Evolutionary conservation across 2,888 invertebrate species (phyloP).

Genomic region (Sinelater perroti): DNA sequence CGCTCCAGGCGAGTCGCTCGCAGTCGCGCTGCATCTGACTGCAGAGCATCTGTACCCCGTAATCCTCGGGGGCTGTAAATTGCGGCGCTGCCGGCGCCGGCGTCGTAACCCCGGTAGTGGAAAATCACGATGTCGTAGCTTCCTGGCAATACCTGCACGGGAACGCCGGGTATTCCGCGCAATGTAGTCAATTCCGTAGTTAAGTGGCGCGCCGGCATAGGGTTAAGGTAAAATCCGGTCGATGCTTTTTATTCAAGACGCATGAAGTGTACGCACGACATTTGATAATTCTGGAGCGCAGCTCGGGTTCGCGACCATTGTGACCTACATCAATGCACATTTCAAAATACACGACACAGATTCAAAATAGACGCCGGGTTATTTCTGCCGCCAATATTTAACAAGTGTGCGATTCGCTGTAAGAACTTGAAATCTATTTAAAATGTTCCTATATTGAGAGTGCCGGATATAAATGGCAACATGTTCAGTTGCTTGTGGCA

Average conservation of each 20-base stretch:
- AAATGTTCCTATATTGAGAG: slow-evolving; percentile 16
- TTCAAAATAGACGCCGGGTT: slow-evolving; percentile 30
- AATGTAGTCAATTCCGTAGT: slow-evolving; percentile 29
- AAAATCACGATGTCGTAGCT: slow-evolving; percentile 26
- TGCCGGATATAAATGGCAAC: slow-evolving; percentile 44
- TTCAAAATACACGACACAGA: slow-evolving; percentile 43
- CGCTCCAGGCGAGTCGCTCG: slow-evolving; percentile 20
- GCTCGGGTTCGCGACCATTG: slow-evolving; percentile 41
- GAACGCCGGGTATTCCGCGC: slow-evolving; percentile 17
- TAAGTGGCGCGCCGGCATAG: slow-evolving; percentile 21
- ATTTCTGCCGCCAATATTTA: slow-evolving; percentile 31
- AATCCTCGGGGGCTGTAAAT: slow-evolving; percentile 26
- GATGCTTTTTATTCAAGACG: slow-evolving; percentile 14
- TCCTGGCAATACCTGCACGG: slow-evolving; percentile 17
- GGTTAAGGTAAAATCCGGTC: slow-evolving; percentile 13
- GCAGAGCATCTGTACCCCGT: slow-evolving; percentile 18
- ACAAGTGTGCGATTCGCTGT: slow-evolving; percentile 16
- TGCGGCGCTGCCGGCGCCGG: slow-evolving; percentile 33
- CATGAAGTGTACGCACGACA: slow-evolving; percentile 18
- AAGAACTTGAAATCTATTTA: slow-evolving; percentile 25
- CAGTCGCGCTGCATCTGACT: slow-evolving; percentile 12
- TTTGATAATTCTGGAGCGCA: slow-evolving; percentile 27
- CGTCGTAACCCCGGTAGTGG: slow-evolving; percentile 31
- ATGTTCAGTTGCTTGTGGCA: slow-evolving; percentile 73
- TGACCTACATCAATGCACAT: slow-evolving; percentile 52